phyloP scores from a whole-genome alignment of 1,140 invertebrate species.

The Nomia melanderi region DNA sequence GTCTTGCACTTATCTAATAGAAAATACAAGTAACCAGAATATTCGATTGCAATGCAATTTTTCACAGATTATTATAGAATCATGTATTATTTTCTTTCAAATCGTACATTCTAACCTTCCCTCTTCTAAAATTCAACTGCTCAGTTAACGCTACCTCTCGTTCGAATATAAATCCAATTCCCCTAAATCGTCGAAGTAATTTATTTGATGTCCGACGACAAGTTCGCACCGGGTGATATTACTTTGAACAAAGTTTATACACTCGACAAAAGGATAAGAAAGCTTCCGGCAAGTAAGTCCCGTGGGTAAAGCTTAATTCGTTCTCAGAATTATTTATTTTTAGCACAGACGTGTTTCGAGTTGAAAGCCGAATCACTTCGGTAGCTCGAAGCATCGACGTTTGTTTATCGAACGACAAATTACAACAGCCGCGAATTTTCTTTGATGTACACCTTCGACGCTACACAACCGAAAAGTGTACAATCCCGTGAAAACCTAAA shows the following conservation, averaged over 20 bases:
- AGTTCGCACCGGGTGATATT: neutral
- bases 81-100: no score
- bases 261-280: neutral
- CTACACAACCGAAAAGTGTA: neutral
- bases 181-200: no score
- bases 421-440: neutral
- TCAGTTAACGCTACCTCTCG: no score
- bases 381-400: neutral
- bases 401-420: conserved; percentile 30
- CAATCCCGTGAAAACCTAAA: no score
- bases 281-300: neutral
- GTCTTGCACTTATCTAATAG: no score
- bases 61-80: no score
- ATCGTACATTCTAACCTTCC: no score
- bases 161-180: no score
- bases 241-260: neutral
- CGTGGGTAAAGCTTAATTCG: conserved; percentile 8
- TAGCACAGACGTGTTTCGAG: neutral
- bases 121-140: no score
- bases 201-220: neutral
- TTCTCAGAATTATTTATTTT: conserved; percentile 22
- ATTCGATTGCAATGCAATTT: no score
- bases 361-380: conserved; percentile 4
- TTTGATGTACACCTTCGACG: neutral
- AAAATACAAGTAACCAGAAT: no score